Evolutionary conservation across 92 coral and sea anemone species (phyloP), one percentile per base, ranked within the genome.

Genomic region (Parazoanthus swiftii): DNA sequence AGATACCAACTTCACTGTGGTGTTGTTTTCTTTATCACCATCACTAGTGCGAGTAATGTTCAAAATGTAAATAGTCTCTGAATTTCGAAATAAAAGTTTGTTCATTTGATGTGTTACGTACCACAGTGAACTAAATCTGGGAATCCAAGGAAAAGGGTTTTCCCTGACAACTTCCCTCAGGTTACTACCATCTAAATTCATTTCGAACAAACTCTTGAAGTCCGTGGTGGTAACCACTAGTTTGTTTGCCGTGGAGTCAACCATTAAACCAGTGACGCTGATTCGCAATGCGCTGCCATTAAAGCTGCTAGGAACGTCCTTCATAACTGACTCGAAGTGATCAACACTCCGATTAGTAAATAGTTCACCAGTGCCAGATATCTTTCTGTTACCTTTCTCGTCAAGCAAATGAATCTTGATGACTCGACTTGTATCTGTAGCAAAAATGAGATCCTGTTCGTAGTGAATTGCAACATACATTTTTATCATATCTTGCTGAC

Each of bases 331-430:
- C 42, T 88, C 90, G 16, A 46, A 81, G 44, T 88, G 86, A 51
- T 65, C 43, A 37, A 86, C 90, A 10, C 46, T 88, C 6, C 23
- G 25, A 14, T 88, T 48, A 38, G 76, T 59, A 71, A 88, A 88
- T 5, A 88, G 79, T 15, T 88, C 80, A 21, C 86, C 90, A n/a
- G 56, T 80, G 10, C 90, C 90, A 3, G 90, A 88, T 38, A 58
- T 42, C 67, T 79, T 77, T 29, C 79, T 77, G 33, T 63, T 80
- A 25, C 90, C 90, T 0, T 88, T 42, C 11, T 88, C 72, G 18
- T 88, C 85, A 18, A 88, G 78, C 36, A 88, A 88, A 33, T 68
- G 86, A 46, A 88, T 44, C 37, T 72, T 79, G 65, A 88, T 35
- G 6, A 88, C 39, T 48, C n/a, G 43, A 0, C 0, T 20, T 0